Base-by-base conservation (phyloP, 2,888 invertebrate genomes). In the Thera obeliscata region DNA sequence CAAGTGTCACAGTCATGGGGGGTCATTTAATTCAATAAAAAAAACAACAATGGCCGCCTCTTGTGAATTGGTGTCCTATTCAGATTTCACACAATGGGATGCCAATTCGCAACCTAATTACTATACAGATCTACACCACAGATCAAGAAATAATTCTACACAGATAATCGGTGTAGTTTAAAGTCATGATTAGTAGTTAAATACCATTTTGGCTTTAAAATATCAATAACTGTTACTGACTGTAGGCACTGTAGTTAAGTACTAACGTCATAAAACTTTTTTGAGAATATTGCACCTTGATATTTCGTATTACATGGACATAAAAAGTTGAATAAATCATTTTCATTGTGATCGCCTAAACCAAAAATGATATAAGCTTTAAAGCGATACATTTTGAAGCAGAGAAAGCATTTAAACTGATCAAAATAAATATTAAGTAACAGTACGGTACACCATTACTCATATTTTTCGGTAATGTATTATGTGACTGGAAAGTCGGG, bases 371-470 rank as follows among this genome's bases (percentile, higher is more conserved):
- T 64, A 46, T 54, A 66, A 49, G 56, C 43, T 63, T 49, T 59
- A 56, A 12, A 41, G 58, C 59, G 56, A 69, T 65, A 61, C 46
- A 69, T 69, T 55, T 59, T 62, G 38, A 9, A 36, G n/a, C 49
- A 58, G 36, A 66, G 61, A 56, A 66, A 66, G 55, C 61, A 46
- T 58, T 56, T 58, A 35, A 60, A 55, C 33, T 49, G 49, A 65
- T 67, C 49, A 59, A 69, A 71, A 69, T 69, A 68, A 68, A 72
- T 59, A 35, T 48, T 65, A 66, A 22, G 22, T 59, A 59, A 36
- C 4, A 12, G 50, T 64, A 66, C 54, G 66, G 63, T 71, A 61
- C 61, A 38, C 48, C 63, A 70, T 74, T 68, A 71, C 57, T 72
- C 65, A 67, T 61, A 38, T 62, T 55, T 66, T 33, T 11, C 49